Evolutionary conservation across 1,140 invertebrate genomes (phyloP).

Genomic region (Nasonia giraulti): DNA sequence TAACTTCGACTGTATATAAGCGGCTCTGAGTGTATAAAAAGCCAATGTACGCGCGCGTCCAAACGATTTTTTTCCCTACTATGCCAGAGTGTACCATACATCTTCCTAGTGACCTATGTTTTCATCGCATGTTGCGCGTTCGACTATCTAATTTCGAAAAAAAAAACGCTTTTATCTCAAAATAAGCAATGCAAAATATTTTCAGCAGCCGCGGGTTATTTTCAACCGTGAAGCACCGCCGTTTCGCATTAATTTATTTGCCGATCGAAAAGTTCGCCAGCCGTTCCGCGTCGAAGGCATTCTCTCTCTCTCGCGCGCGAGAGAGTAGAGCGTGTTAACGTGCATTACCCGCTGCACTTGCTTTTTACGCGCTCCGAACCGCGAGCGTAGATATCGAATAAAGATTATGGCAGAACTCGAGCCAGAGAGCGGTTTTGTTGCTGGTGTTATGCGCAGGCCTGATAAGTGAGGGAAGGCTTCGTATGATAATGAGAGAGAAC

Average conservation of each 20-base stretch:
- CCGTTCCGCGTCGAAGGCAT: not conserved
- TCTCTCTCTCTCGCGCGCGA: not conserved
- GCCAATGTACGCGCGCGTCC: conserved; percentile 22
- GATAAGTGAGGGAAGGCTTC: not conserved
- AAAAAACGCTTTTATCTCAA: not conserved
- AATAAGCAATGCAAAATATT: not conserved
- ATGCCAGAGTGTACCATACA: not conserved
- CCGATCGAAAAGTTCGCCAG: conserved; percentile 16
- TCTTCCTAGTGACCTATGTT: not conserved
- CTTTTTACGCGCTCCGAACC: not conserved
- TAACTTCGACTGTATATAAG: conserved; percentile 18
- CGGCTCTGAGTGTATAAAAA: conserved; percentile 35
- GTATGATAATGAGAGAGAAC: not conserved
- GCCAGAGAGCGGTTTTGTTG: not conserved
- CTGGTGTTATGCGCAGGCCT: not conserved
- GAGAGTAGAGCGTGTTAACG: not conserved
- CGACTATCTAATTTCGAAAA: not conserved
- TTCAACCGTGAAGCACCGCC: not conserved
- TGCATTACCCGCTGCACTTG: not conserved
- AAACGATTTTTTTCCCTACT: not conserved
- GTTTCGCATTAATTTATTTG: conserved; percentile 11
- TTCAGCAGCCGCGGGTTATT: not conserved
- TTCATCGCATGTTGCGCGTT: not conserved
- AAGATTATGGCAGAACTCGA: not conserved
- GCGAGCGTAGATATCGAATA: not conserved